phyloP scores from a whole-genome alignment of 2,797 vertebrate genomes.

The Momotus momota region DNA sequence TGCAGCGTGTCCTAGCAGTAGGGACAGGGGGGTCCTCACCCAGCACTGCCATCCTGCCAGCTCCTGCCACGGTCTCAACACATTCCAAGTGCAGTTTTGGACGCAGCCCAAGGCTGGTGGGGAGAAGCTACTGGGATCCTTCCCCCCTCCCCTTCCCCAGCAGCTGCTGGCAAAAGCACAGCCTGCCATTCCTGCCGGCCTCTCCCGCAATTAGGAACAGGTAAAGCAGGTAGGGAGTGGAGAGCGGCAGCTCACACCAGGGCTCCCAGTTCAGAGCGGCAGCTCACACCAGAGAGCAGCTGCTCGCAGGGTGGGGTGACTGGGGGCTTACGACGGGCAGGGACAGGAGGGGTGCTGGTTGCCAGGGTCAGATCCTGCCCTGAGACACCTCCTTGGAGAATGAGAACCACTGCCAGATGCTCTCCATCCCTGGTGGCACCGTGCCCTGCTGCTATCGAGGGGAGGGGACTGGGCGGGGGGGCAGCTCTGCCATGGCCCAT shows the following conservation, averaged over 20 bases:
- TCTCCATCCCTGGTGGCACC: not conserved
- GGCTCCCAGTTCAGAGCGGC: not conserved
- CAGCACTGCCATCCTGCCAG: not conserved
- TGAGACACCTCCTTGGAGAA: not conserved
- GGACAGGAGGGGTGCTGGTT: not conserved
- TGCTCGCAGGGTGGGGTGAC: not conserved
- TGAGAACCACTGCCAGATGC: not conserved
- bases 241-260: not conserved
- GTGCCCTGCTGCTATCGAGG: fast-evolving
- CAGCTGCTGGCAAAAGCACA: not conserved
- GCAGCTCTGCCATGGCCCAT: not conserved
- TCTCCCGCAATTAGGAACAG: conserved; percentile 22
- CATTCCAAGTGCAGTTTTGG: fast-evolving
- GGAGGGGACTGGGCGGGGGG: fast-evolving
- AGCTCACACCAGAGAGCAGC: not conserved
- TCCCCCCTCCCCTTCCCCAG: not conserved
- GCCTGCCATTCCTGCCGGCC: conserved; percentile 7
- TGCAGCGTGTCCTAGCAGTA: conserved; percentile 66
- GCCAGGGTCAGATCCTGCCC: not conserved
- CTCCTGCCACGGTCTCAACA: fast-evolving
- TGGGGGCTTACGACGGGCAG: fast-evolving
- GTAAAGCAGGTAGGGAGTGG: conserved; percentile 26
- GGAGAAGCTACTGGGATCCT: not conserved
- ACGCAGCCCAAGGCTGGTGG: not conserved
- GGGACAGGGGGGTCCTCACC: not conserved